A percentile compares a stretch with the other conserved stretches of the same genome.
These are phyloP conservation scores for Marisa cornuarietis DNA, from an alignment of 1,140 invertebrate species.

Conservation along the genomic window DNA sequence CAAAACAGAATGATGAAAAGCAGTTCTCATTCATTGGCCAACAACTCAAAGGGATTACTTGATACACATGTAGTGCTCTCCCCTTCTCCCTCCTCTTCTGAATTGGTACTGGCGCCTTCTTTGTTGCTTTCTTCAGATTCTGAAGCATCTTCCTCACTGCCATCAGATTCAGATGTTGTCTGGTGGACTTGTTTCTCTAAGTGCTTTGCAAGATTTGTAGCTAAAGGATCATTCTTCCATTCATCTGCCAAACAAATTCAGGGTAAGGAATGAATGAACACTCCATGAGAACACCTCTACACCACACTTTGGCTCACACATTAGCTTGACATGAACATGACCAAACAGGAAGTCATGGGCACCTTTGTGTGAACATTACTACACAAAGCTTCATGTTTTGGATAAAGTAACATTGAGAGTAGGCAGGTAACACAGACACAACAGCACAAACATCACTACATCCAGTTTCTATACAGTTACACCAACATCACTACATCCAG, in stretches of 20 bases:
- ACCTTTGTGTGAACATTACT: no score
- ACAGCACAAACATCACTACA: no score
- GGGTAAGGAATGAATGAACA: not conserved
- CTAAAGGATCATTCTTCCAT: constrained; percentile 8
- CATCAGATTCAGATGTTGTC: not conserved
- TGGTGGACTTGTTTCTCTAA: not conserved
- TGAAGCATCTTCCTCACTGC: not conserved
- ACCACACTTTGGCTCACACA: not conserved
- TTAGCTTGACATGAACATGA: not conserved
- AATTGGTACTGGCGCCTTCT: not conserved
- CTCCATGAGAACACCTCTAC: no score
- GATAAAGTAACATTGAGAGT: not conserved
- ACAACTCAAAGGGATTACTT: constrained; percentile 12
- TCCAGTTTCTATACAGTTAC: no score
- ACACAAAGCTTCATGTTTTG: no score
- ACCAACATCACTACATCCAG: no score
- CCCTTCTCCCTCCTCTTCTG: not conserved
- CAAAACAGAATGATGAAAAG: no score
- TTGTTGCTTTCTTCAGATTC: constrained; percentile 4
- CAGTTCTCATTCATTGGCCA: not conserved
- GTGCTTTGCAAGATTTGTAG: not conserved
- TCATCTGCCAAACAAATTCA: not conserved
- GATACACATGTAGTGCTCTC: not conserved
- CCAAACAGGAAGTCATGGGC: not conserved
- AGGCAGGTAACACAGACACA: no score